phyloP scores from a whole-genome alignment of 2,888 invertebrate species.

The Ischnura elegans region DNA sequence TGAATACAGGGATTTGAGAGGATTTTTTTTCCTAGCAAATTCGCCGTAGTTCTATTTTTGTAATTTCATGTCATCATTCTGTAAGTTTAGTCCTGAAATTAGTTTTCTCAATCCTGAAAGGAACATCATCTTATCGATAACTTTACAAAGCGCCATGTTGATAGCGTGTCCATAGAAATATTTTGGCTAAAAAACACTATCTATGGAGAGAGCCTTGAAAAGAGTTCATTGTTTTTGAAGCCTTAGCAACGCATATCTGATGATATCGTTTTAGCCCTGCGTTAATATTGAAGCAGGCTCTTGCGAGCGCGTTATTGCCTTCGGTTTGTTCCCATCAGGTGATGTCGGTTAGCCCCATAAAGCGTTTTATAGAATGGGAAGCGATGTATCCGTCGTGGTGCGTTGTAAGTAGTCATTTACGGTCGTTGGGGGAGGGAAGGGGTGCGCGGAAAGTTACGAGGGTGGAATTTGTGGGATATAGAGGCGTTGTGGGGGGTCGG shows the following conservation, averaged over 20 bases:
- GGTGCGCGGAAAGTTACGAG: not conserved
- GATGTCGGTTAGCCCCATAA: not conserved
- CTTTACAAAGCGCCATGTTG: not conserved
- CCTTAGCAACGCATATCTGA: not conserved
- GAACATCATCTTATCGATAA: not conserved
- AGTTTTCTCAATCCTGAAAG: not conserved
- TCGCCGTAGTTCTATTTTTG: no score
- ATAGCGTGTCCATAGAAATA: not conserved
- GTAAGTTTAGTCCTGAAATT: not conserved
- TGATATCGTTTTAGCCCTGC: not conserved
- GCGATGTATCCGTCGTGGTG: not conserved
- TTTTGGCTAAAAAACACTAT: not conserved
- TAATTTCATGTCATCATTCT: no score
- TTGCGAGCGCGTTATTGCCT: not conserved
- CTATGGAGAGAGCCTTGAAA: not conserved
- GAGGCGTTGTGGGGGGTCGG: not conserved
- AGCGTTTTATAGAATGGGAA: conserved; percentile 14
- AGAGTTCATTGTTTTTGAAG: not conserved
- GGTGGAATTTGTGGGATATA: not conserved
- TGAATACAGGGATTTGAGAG: no score
- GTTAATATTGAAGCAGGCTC: not conserved
- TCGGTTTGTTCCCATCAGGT: not conserved
- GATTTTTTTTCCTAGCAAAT: no score
- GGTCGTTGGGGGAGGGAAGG: not conserved
- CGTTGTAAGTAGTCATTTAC: conserved; percentile 24